phyloP scores from a whole-genome alignment of 2,797 vertebrate species.

The Gymnopithys bicolor region DNA sequence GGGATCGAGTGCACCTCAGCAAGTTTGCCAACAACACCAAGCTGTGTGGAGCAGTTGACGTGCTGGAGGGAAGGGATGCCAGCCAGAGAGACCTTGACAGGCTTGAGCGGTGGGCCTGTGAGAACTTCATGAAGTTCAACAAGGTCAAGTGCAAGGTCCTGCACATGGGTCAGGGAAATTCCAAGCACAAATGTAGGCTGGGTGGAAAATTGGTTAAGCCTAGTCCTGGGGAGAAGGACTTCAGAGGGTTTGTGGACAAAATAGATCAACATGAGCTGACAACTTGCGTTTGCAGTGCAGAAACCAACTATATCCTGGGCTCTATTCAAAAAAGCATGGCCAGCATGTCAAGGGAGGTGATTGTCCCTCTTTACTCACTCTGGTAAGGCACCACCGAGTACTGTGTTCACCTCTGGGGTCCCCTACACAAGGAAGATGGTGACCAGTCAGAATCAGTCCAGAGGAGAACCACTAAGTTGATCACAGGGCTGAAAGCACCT shows the following conservation, averaged over 20 bases:
- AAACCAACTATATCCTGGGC: not conserved
- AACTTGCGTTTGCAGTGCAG: not conserved
- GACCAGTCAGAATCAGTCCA: not conserved
- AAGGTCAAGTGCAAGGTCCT: not conserved
- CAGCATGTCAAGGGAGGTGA: not conserved
- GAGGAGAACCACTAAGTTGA: not conserved
- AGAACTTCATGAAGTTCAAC: not conserved
- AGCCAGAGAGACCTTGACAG: not conserved
- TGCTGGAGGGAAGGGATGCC: not conserved
- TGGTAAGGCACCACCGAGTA: not conserved
- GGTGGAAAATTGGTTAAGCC: not conserved
- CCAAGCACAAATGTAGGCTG: not conserved
- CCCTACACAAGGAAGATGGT: not conserved
- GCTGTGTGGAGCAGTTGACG: not conserved
- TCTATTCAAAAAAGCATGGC: not conserved
- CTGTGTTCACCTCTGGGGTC: not conserved
- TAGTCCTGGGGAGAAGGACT: not conserved
- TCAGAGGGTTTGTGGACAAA: not conserved
- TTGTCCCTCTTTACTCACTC: too few relatives aligned
- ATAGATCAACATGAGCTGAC: not conserved
- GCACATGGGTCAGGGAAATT: accelerated
- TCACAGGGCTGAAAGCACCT: not conserved
- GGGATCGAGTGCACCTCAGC: not conserved
- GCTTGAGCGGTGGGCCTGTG: not conserved
- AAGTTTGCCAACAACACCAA: not conserved